Evolutionary conservation across 2,797 vertebrate genomes (phyloP), one percentile per base, ranked within the genome.

Genomic region (Semotilus atromaculatus): DNA sequence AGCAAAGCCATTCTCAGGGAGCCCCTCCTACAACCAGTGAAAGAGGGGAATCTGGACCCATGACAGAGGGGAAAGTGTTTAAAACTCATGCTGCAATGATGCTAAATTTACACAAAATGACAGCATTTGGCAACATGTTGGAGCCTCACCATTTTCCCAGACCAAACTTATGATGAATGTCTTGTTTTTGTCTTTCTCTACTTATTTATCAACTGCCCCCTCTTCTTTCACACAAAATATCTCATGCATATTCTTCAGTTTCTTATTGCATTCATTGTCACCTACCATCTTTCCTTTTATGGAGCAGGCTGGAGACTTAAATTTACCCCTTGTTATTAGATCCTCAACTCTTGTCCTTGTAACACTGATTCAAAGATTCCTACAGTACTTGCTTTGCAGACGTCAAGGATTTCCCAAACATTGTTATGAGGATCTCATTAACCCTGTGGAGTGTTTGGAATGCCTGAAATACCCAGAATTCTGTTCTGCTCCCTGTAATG

Each of bases 1-100:
- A 86, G 78, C 88, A 64, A 77, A 83, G 86, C 82, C 74, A 81
- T 91, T 92, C 90, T 90, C 91, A 90, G 88, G 84, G 89, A 89
- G 74, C 83, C 83, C 64, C 86, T 88, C 71, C 81, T n/a, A n/a
- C n/a, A 14, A 36, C 60, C 40, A 67, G 43, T 5, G 40, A 71
- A 75, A 48, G 40, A 71, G 75, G 51, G 74, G 80, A 55, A 87
- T 86, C 71, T 86, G 64, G 80, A 82, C 43, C 18, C 55, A 60
- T 45, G 36, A 79, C 66, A 70, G 83, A 72, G 36, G 16, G 78
- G 62, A 38, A 71, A 83, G 83, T 80, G 78, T 66, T 83, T 78
- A 16, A 55, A 80, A 26, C 29, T 60, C 3, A 70, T 77, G 82
- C 48, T 60, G 62, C 14, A 77, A 23, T 70, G 21, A 23, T 34